Base-by-base conservation (phyloP, 64 coral and sea anemone species). In the Cladopsammia gracilis region DNA sequence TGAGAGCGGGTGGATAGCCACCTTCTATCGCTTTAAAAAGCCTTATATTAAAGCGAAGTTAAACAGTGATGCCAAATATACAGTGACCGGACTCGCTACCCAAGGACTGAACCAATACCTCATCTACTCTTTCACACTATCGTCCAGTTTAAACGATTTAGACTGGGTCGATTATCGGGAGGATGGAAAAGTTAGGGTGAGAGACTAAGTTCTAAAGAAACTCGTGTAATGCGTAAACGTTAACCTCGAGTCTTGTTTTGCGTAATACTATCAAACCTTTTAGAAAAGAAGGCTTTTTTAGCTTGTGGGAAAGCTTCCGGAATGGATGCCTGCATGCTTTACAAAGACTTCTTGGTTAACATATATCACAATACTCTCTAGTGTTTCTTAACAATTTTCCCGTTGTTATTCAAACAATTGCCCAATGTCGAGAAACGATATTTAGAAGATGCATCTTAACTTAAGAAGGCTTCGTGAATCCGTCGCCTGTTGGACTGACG, bases 111-210 rank as follows among this genome's bases (percentile, higher is more conserved):
- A 62, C 26, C 16, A 8, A 19, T 6, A 75, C 8, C 4, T 52
- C 12, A 51, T 75, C 8, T 60, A 11, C 10, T 58, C 11, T 5
- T 88, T 50, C 18, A n/a, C 34, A 3, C 54, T 88, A 11, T 73
- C 34, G 2, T 88, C 57, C 25, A 88, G 86, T 61, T 25, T 53
- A 3, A 53, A 73, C 26, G 67, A 20, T 19, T 58, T 70, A 58
- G 70, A 88, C 42, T 88, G 86, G 86, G 69, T 61, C 26, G 51
- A 88, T 23, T 88, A 88, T 73, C 25, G 69, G 14, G 86, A 88
- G 42, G 52, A 88, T 18, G 86, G 86, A 52, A 19, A 75, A 61
- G 56, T 59, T 2, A 88, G 75, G 54, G 86, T 88, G 42, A 44
- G 25, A 14, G 34, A 15, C 12, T 15, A 46, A 73, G 10, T 1